Base-by-base conservation (phyloP, 2,797 vertebrate species). In the Nasua narica region DNA sequence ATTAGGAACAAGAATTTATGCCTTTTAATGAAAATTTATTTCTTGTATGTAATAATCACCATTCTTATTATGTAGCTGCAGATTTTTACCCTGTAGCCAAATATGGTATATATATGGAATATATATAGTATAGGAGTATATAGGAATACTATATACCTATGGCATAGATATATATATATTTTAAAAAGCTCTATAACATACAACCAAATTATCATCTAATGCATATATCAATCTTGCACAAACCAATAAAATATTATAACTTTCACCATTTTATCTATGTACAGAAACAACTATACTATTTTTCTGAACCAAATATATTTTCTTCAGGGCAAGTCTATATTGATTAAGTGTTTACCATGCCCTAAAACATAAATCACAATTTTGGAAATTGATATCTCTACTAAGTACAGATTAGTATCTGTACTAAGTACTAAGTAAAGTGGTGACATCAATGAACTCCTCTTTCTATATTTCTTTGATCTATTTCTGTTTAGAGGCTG, bases 21-120 rank as follows among this genome's bases (percentile, higher is more conserved):
- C 8, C 43, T 85, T 7, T n/a, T 60, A 79, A 88, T 90, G 52
- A 96, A 93, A 95, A 82, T 27, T 9, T 89, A 93, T 54, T 95
- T 84, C 35, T 32, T 29, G 10, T 40, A 2, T 58, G 7, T n/a
- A 83, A 43, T 37, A 94, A 91, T 82, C 35, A 14, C 0, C n/a
- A 46, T 46, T 88, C 69, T 27, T 54, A 18, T 69, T 69, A 56
- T 1, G 21, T 14, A 69, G 23, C 3, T 43, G 14, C 4, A 77
- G 19, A 87, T 62, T 77, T 72, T 94, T 76, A 86, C 82, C 15
- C 2, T 95, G 3, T 62, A 79, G 16, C 4, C 0, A 43, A 90
- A 95, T 43, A 46, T 37, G 2, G 50, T 52, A 43, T 43, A 43
- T 43, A 43, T 43, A 43, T 43, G 43, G 43, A 43, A 43, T 43